phyloP scores from a whole-genome alignment of 2,888 invertebrate genomes.

The Nemotelus pantherinus region DNA sequence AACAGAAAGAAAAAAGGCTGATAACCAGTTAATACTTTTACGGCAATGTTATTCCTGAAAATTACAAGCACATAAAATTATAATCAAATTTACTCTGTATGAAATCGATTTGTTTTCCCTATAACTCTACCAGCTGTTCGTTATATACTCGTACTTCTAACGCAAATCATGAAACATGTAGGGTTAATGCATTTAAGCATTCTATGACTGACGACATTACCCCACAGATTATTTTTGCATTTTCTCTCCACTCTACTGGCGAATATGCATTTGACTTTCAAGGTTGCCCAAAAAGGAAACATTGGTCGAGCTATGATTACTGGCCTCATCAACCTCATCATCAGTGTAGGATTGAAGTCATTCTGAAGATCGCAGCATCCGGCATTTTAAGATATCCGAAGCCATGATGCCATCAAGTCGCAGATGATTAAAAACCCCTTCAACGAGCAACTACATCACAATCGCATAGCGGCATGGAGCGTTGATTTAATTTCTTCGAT shows the following conservation, averaged over 20 bases:
- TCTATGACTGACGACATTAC: too few relatives aligned
- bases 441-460: background rate
- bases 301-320: slow-evolving; percentile 24
- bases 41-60: too few relatives aligned
- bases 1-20: too few relatives aligned
- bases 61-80: too few relatives aligned
- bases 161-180: too few relatives aligned
- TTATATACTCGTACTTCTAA: too few relatives aligned
- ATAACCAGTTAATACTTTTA: too few relatives aligned
- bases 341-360: slow-evolving; percentile 31
- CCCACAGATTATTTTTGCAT: background rate
- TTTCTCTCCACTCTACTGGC: background rate
- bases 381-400: slow-evolving; percentile 29
- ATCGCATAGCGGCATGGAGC: background rate
- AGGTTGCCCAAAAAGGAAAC: slow-evolving; percentile 29
- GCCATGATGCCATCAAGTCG: background rate
- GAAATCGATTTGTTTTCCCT: too few relatives aligned
- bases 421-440: slow-evolving; percentile 12
- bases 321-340: background rate
- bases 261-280: slow-evolving; percentile 33
- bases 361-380: slow-evolving; percentile 37
- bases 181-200: too few relatives aligned
- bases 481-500: slow-evolving; percentile 43
- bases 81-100: too few relatives aligned
- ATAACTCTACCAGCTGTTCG: too few relatives aligned